Base-by-base conservation (phyloP, 2,113 vertebrate genomes). In the Gallinago jamesoni region DNA sequence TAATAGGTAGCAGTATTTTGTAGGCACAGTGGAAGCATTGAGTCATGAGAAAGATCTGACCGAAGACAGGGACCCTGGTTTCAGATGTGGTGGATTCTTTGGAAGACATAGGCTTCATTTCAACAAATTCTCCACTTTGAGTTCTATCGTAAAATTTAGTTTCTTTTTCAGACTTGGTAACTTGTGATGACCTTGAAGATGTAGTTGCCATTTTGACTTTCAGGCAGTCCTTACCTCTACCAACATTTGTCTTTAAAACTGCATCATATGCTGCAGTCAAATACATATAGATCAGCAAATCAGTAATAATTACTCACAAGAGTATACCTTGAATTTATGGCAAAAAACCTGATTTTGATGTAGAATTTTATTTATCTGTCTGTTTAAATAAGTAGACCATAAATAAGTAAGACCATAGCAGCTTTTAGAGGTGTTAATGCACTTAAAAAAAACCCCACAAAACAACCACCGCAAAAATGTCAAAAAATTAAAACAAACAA, bases 171-270 rank as follows among this genome's bases (percentile, higher is more conserved):
- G 24, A 82, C 4, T 52, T 45, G 21, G 35, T n/a, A 81, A 55
- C 24, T 31, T 87, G 47, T 3, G 6, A 56, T 69, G 25, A 79
- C 12, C n/a, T 56, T 63, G 33, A 82, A 87, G 43, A 39, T 12
- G 24, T 0, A 82, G 60, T 31, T 19, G 72, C 21, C 8, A 24
- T 39, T 91, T 48, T 73, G 33, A 74, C 67, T 74, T 93, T 82
- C 21, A 91, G 53, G 2, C 39, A 91, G 60, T 7, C 33, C 47
- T 91, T 70, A 52, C 41, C 72, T 66, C 30, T 64, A 48, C 35
- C 33, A 53, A 23, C 0, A 5, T 5, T 50, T 0, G 0, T 23
- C 73, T 50, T 88, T 70, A 67, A 83, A 80, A n/a, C 14, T 17
- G 39, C 31, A 66, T 22, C 20, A 76, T 0, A 1, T 41, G 52